Evolutionary conservation across 1,140 invertebrate genomes (phyloP).

Genomic region (Phymastichus coffea): DNA sequence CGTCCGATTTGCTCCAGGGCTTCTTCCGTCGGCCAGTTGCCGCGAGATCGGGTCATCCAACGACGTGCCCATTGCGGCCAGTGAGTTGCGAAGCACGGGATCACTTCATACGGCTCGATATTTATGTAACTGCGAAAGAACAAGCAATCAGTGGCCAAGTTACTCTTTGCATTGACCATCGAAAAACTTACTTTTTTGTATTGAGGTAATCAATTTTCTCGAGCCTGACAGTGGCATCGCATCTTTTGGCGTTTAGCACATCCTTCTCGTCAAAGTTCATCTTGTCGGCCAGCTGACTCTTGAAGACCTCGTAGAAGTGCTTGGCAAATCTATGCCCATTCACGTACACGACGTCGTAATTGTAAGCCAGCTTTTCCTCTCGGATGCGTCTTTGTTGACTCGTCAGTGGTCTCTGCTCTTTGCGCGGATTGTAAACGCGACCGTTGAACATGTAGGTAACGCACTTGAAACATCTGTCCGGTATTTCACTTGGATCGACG

Average conservation of each 20-base stretch:
- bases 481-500: conserved; percentile 21
- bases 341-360: conserved; percentile 59
- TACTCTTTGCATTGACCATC: not conserved
- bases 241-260: conserved; percentile 54
- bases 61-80: conserved; percentile 68
- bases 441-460: conserved; percentile 38
- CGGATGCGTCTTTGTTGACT: conserved; percentile 54
- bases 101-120: conserved; percentile 60
- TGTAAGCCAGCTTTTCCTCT: conserved; percentile 45
- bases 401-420: conserved; percentile 32
- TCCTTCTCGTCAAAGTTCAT: conserved; percentile 57
- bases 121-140: conserved; percentile 37
- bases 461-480: conserved; percentile 41
- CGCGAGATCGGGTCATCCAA: conserved; percentile 62
- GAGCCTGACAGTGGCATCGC: conserved; percentile 63
- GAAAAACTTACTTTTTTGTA: not conserved
- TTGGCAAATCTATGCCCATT: conserved; percentile 64
- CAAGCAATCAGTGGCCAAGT: not conserved
- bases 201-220: conserved; percentile 41
- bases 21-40: conserved; percentile 65
- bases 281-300: conserved; percentile 55
- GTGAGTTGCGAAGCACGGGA: conserved; percentile 64
- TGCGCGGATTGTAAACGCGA: conserved; percentile 37
- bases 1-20: conserved; percentile 67
- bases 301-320: conserved; percentile 63